phyloP scores from a whole-genome alignment of 2,113 vertebrate genomes.

The Campylorhamphus procurvoides region DNA sequence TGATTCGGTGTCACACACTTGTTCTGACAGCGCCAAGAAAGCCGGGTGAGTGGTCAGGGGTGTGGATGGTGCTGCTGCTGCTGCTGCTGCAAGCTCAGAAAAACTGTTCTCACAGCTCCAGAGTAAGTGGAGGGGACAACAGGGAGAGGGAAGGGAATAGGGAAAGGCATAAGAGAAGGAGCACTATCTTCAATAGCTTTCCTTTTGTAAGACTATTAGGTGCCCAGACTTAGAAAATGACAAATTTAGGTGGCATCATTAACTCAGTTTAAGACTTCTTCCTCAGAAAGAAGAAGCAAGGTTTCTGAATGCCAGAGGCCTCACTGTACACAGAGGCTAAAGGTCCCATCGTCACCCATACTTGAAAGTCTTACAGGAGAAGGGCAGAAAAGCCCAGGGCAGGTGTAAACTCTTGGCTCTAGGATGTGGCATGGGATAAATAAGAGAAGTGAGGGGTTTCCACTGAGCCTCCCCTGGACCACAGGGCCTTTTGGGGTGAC shows the following conservation, averaged over 20 bases:
- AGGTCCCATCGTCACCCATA: neutral
- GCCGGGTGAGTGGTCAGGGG: neutral
- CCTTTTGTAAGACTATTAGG: neutral
- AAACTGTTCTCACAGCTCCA: fast-evolving
- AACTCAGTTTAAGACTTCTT: neutral
- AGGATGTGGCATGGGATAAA: fast-evolving
- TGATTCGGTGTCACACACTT: fast-evolving
- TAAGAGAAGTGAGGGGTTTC: fast-evolving
- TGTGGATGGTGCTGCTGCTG: neutral
- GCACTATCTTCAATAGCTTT: neutral
- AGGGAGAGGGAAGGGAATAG: neutral
- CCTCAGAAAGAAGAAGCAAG: neutral
- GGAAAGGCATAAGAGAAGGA: neutral
- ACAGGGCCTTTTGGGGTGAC: neutral
- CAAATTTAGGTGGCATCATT: neutral
- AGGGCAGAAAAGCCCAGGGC: neutral
- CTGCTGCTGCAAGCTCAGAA: neutral
- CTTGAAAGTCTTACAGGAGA: neutral
- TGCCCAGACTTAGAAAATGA: neutral
- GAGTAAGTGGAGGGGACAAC: neutral
- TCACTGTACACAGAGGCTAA: neutral
- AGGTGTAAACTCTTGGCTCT: neutral
- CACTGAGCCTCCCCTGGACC: neutral
- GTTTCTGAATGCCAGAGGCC: neutral
- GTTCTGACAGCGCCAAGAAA: neutral